Evolutionary conservation across 2,797 vertebrate genomes (phyloP).

Genomic region (Peromyscus attwateri): DNA sequence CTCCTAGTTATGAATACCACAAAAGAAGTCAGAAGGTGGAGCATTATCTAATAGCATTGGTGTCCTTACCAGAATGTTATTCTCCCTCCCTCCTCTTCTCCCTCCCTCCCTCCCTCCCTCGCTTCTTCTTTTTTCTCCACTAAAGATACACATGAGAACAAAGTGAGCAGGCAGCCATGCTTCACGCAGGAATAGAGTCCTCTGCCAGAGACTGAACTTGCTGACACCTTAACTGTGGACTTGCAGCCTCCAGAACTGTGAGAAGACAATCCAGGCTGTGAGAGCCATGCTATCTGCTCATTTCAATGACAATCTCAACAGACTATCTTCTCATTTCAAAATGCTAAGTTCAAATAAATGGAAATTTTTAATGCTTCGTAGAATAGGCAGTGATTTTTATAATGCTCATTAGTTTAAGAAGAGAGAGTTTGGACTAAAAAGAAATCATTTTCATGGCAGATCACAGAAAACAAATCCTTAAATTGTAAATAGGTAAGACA

Average conservation of each 20-base stretch:
- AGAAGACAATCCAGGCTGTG: background rate
- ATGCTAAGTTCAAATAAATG: background rate
- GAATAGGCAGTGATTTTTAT: background rate
- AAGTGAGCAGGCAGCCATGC: background rate
- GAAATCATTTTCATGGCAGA: background rate
- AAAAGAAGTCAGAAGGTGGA: background rate
- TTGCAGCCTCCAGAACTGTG: background rate
- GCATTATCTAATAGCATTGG: background rate
- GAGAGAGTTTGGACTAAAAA: background rate
- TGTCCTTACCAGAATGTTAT: background rate
- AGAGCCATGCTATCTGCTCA: background rate
- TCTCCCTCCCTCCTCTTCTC: too few species aligned
- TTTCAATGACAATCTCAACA: background rate
- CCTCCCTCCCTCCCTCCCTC: too few species aligned
- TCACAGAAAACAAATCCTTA: conserved; percentile 11
- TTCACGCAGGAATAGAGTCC: background rate
- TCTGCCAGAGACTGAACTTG: background rate
- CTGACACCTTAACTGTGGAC: background rate
- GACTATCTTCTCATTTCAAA: conserved; percentile 26
- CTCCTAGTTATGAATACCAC: background rate
- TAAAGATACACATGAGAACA: background rate
- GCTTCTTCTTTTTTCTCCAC: background rate
- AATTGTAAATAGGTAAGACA: background rate
- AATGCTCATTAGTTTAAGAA: background rate
- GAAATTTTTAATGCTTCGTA: background rate